Percentiles rank a stretch among this genome's conserved stretches.
These are phyloP conservation scores for Mionectes olivaceus DNA, from an alignment of 2,797 vertebrate genomes.

Conservation along the genomic window DNA sequence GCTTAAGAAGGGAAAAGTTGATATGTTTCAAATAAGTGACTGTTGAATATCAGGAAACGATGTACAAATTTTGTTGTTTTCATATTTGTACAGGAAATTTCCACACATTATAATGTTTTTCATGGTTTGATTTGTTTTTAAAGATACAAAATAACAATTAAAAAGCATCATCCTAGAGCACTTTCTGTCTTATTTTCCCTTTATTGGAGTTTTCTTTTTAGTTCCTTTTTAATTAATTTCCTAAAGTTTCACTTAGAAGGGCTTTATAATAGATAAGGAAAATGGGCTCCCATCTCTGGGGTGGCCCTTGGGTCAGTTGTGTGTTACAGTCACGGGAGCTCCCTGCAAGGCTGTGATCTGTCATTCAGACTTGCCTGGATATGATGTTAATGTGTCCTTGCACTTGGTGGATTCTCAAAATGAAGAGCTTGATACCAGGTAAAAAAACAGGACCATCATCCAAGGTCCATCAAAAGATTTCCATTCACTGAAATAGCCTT, in stretches of 20 bases:
- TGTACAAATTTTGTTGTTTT: slow-evolving; percentile 76
- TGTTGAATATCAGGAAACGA: slow-evolving; percentile 76
- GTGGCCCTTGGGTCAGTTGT: background rate
- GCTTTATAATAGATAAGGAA: background rate
- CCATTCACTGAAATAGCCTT: background rate
- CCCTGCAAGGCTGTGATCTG: accelerated
- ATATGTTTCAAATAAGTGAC: slow-evolving; percentile 71
- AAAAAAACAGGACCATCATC: background rate
- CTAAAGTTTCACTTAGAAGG: background rate
- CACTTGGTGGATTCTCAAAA: background rate
- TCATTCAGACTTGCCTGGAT: background rate
- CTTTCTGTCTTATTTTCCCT: background rate
- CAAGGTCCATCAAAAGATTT: background rate
- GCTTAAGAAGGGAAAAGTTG: slow-evolving; percentile 68
- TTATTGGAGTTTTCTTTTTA: background rate
- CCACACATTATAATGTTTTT: slow-evolving; percentile 69
- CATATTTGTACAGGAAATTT: slow-evolving; percentile 77
- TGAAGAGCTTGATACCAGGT: background rate
- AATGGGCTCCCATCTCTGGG: background rate
- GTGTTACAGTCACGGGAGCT: background rate
- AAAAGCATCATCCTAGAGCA: slow-evolving; percentile 69
- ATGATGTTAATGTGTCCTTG: background rate
- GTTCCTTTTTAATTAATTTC: background rate
- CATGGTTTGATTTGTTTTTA: slow-evolving; percentile 75
- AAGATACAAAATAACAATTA: slow-evolving; percentile 78